phyloP scores from a whole-genome alignment of 2,888 invertebrate genomes.

The Lampropteryx suffumata region DNA sequence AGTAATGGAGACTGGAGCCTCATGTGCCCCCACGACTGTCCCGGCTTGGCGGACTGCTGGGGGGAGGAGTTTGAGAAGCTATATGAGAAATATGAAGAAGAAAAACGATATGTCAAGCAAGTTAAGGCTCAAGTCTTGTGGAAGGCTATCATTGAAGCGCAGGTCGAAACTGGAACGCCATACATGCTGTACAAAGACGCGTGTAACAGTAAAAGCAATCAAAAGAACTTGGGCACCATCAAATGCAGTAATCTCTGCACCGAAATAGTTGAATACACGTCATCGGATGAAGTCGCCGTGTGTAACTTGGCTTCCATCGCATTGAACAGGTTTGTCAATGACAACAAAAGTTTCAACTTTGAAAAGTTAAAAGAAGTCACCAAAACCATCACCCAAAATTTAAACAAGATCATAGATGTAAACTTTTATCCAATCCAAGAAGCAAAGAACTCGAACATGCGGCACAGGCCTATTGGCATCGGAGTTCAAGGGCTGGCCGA shows the following conservation, averaged over 20 bases:
- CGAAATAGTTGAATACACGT: conserved; percentile 97
- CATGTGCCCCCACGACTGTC: conserved; percentile 98
- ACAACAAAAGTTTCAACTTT: conserved; percentile 93
- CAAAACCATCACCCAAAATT: conserved; percentile 93
- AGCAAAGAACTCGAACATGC: conserved; percentile 92
- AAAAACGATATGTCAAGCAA: conserved; percentile 86
- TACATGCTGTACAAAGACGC: conserved; percentile 98
- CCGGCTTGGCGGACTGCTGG: conserved; percentile 95
- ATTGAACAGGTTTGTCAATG: conserved; percentile 95
- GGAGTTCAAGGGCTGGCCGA: conserved; percentile 99
- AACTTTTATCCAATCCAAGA: conserved; percentile 98
- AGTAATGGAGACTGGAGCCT: conserved; percentile 93
- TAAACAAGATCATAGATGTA: conserved; percentile 98
- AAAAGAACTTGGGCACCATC: conserved; percentile 98
- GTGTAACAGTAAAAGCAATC: conserved; percentile 98
- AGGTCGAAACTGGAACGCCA: conserved; percentile 98
- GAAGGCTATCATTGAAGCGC: conserved; percentile 96
- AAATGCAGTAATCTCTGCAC: conserved; percentile 99
- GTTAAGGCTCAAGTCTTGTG: conserved; percentile 94
- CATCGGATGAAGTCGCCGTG: conserved; percentile 96
- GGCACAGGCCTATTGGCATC: conserved; percentile 94
- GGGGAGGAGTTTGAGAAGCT: conserved; percentile 96
- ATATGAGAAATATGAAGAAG: conserved; percentile 93
- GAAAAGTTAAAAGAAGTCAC: conserved; percentile 92
- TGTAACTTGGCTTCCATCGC: conserved; percentile 99